Evolutionary conservation across 2,888 invertebrate genomes (phyloP).

Genomic region (Plebejus melissa): DNA sequence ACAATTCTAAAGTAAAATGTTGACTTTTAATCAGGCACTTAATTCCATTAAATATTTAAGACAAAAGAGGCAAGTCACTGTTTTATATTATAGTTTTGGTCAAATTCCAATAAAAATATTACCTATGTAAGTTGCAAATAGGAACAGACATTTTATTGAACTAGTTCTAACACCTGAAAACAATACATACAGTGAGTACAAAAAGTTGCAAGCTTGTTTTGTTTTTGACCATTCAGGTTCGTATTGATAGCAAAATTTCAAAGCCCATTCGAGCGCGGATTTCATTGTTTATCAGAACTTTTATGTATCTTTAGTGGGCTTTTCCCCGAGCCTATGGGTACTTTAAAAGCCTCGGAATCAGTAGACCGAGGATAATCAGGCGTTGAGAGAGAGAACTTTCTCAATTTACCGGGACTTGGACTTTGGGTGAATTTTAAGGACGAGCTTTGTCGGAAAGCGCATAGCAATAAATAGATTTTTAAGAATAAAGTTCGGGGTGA

Average conservation of each 20-base stretch:
- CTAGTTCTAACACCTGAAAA: background rate
- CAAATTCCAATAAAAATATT: background rate
- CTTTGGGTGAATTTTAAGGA: conserved; percentile 34
- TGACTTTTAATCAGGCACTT: background rate
- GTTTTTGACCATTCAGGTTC: background rate
- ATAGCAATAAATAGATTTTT: conserved; percentile 25
- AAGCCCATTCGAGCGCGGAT: conserved; percentile 14
- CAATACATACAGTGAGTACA: background rate
- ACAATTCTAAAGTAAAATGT: conserved; percentile 2
- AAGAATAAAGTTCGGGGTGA: background rate
- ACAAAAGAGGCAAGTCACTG: background rate
- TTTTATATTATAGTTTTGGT: background rate
- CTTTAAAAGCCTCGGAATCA: conserved; percentile 29
- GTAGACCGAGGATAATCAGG: conserved; percentile 27
- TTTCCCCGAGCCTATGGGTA: conserved; percentile 29
- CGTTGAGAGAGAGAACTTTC: conserved; percentile 34
- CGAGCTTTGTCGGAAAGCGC: conserved; percentile 9
- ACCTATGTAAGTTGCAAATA: background rate
- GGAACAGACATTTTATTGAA: background rate
- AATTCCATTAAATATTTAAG: background rate
- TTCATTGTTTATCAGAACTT: conserved; percentile 30
- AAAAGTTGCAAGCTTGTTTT: background rate
- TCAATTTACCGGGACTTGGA: conserved; percentile 35
- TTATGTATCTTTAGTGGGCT: conserved; percentile 33
- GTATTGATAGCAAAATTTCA: conserved; percentile 6